Evolutionary conservation across 1,140 invertebrate species (phyloP).

Genomic region (Colletes latitarsis): DNA sequence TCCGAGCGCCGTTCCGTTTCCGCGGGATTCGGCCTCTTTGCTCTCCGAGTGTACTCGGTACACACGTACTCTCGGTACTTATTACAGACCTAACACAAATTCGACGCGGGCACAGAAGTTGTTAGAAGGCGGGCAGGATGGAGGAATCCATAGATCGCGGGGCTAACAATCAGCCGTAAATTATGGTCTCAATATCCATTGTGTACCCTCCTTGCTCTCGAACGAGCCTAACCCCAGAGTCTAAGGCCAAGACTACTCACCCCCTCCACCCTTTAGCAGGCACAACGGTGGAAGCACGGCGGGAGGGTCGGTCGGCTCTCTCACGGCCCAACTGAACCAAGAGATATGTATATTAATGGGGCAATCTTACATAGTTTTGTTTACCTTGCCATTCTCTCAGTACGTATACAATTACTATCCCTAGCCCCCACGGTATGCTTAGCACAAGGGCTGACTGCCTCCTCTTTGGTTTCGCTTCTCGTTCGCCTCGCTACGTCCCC

Average conservation of each 20-base stretch:
- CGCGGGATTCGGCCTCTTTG: constrained; percentile 49
- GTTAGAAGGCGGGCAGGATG: constrained; percentile 61
- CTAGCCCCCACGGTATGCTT: constrained; percentile 57
- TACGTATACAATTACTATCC: constrained; percentile 81
- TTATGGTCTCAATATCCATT: constrained; percentile 83
- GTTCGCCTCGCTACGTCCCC: constrained; percentile 11
- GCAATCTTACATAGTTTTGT: constrained; percentile 83
- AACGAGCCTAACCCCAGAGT: constrained; percentile 78
- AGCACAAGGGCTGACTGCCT: constrained; percentile 53
- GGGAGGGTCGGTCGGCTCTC: constrained; percentile 61
- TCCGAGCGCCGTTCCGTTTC: constrained; percentile 30
- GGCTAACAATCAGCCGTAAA: constrained; percentile 82
- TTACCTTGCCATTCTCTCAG: constrained; percentile 81
- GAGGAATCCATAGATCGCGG: constrained; percentile 80
- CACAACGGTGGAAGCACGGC: constrained; percentile 33
- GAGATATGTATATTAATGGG: constrained; percentile 83
- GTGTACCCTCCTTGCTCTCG: constrained; percentile 77
- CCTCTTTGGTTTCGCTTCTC: not conserved
- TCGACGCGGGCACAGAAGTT: constrained; percentile 67
- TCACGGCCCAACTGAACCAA: constrained; percentile 76
- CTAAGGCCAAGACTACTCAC: constrained; percentile 80
- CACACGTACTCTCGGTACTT: constrained; percentile 51
- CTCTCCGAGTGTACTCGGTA: not conserved
- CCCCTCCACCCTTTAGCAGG: constrained; percentile 53
- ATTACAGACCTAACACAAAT: constrained; percentile 76